A percentile compares a stretch with the other conserved stretches of the same genome.
These are phyloP conservation scores for Wiebesia pumilae DNA, from an alignment of 1,140 invertebrate species.

Conservation along the genomic window DNA sequence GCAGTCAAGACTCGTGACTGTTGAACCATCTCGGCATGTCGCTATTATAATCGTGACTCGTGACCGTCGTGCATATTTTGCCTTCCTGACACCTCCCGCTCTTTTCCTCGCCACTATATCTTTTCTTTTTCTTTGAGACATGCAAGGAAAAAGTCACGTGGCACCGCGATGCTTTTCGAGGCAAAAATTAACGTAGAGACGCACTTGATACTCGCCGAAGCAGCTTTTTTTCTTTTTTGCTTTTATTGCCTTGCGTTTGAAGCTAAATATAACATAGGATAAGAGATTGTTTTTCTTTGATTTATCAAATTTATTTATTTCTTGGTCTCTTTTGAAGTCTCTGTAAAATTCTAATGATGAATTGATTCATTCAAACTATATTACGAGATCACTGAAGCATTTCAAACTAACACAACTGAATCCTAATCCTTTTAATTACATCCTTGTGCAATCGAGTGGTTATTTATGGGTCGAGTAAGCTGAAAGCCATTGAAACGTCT, in stretches of 20 bases:
- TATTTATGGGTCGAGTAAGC: neutral
- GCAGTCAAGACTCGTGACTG: constrained; percentile 38
- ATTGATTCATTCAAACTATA: no score
- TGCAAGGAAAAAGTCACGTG: neutral
- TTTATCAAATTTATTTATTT: neutral
- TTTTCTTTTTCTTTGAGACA: neutral
- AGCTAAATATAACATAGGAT: neutral
- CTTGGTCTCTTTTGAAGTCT: no score
- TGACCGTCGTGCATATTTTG: constrained; percentile 44
- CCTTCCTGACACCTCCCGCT: constrained; percentile 47
- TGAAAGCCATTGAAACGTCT: no score
- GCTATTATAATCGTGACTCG: constrained; percentile 44
- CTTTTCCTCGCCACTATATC: neutral
- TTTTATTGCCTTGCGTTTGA: neutral
- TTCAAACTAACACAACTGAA: neutral
- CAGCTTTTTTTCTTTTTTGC: neutral
- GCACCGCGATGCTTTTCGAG: neutral
- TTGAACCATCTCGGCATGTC: constrained; percentile 26
- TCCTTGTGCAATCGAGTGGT: neutral
- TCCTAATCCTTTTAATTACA: neutral
- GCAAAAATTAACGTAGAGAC: neutral
- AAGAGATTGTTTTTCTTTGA: neutral
- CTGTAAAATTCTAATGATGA: no score
- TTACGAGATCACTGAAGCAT: neutral
- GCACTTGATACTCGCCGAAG: neutral